Conservation (phyloP, 2,113 vertebrate genomes). For the Aegypius monachus region DNA sequence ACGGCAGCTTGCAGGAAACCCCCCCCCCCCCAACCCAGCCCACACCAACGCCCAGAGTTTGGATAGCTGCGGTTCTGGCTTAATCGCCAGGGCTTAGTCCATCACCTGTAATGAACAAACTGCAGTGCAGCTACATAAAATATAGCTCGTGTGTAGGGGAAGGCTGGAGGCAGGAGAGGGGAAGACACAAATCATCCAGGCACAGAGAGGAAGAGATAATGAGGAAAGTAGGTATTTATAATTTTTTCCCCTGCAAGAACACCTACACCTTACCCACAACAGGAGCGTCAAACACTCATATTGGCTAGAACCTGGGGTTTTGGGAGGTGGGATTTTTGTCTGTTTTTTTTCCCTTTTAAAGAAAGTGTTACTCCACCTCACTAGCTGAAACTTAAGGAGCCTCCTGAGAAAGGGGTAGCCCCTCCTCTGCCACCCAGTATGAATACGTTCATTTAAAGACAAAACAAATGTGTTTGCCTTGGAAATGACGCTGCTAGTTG, state of each 20-base stretch:
- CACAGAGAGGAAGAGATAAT: neutral
- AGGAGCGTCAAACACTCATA: neutral
- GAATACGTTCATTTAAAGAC: neutral
- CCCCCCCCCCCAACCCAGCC: neutral
- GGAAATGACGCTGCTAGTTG: neutral
- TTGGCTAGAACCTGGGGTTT: neutral
- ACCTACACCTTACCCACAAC: neutral
- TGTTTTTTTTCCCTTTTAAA: neutral
- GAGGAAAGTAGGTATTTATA: neutral
- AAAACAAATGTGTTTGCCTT: conserved; percentile 22
- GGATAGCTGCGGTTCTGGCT: neutral
- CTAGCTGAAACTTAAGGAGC: neutral
- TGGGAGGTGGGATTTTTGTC: neutral
- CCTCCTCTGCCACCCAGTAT: neutral
- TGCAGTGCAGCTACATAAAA: neutral
- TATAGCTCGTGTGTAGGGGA: neutral
- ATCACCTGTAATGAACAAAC: neutral
- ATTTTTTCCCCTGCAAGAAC: neutral
- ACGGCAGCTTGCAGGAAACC: neutral
- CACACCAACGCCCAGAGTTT: neutral
- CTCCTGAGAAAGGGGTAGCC: neutral
- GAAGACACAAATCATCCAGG: neutral
- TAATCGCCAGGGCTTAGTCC: neutral
- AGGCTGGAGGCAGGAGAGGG: neutral
- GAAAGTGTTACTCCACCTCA: neutral